Percentiles rank a stretch among this genome's conserved stretches.
Evolutionary conservation across 2,113 vertebrate species (phyloP).

Genomic region (Tachycineta bicolor): DNA sequence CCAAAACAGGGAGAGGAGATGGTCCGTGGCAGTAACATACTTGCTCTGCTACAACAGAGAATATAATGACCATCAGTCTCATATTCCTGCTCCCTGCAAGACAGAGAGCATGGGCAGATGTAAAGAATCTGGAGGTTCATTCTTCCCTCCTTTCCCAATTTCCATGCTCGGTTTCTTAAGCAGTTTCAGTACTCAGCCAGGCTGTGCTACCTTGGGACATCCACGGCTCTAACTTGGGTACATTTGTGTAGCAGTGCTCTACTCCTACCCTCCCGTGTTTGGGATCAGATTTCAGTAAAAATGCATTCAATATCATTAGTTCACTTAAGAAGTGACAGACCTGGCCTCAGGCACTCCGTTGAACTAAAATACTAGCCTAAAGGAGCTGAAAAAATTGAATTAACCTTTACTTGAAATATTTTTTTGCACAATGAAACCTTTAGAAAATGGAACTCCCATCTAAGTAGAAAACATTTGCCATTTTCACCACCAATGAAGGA

Average conservation of each 20-base stretch:
- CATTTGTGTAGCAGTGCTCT: not conserved
- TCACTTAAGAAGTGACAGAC: not conserved
- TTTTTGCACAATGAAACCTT: not conserved
- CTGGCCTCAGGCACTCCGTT: not conserved
- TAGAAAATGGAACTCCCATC: not conserved
- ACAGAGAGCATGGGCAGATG: not conserved
- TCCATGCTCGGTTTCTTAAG: not conserved
- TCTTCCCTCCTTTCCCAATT: accelerated
- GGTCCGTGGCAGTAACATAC: not conserved
- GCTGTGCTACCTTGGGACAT: not conserved
- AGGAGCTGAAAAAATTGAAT: not conserved
- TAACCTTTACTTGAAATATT: not conserved
- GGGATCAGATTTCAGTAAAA: not conserved
- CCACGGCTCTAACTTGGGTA: accelerated
- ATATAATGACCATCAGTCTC: not conserved
- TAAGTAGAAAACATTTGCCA: not conserved
- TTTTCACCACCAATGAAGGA: not conserved
- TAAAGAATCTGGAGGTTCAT: not conserved
- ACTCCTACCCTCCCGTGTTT: not conserved
- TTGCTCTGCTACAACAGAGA: not conserved
- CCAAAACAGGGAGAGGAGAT: not conserved
- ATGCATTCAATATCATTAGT: not conserved
- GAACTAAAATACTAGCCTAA: not conserved
- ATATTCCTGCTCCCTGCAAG: not conserved
- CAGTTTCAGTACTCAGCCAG: not conserved